A percentile compares a stretch with the other conserved stretches of the same genome.
phyloP scores from a whole-genome alignment of 1,140 invertebrate genomes.

The Brachionus rubens region DNA sequence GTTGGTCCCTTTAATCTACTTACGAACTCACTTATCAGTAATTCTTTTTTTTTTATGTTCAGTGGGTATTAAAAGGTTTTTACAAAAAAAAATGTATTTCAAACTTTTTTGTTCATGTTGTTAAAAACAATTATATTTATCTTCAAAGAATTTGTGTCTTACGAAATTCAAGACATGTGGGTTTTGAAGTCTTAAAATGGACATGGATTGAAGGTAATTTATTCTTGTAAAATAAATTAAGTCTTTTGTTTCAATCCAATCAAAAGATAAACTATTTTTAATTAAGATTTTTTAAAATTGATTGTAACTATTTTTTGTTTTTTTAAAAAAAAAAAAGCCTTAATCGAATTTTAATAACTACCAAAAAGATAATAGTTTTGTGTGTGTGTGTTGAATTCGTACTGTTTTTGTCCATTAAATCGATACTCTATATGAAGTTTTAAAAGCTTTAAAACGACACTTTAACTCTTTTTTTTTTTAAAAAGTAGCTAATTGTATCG shows the following conservation, averaged over 20 bases:
- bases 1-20: slow-evolving; percentile 15
- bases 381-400: too few species aligned
- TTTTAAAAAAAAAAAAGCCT: too few species aligned
- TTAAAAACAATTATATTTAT: neutral
- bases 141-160: neutral
- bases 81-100: slow-evolving; percentile 34
- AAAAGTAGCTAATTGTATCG: neutral
- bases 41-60: neutral
- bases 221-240: slow-evolving; percentile 34
- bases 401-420: slow-evolving; percentile 38
- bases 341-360: slow-evolving; percentile 30
- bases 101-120: neutral
- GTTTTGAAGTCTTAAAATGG: slow-evolving; percentile 3
- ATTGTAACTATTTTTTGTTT: neutral
- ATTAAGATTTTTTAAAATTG: slow-evolving; percentile 14
- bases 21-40: slow-evolving; percentile 26
- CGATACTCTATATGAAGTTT: neutral
- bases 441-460: neutral
- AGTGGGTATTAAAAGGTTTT: slow-evolving; percentile 39
- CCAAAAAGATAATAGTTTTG: neutral
- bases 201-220: slow-evolving; percentile 12
- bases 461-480: too few species aligned
- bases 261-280: slow-evolving; percentile 39
- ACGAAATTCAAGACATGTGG: slow-evolving; percentile 5
- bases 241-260: slow-evolving; percentile 33